Evolutionary conservation across 2,888 invertebrate genomes (phyloP).

Genomic region (Pardosa pseudoannulata): DNA sequence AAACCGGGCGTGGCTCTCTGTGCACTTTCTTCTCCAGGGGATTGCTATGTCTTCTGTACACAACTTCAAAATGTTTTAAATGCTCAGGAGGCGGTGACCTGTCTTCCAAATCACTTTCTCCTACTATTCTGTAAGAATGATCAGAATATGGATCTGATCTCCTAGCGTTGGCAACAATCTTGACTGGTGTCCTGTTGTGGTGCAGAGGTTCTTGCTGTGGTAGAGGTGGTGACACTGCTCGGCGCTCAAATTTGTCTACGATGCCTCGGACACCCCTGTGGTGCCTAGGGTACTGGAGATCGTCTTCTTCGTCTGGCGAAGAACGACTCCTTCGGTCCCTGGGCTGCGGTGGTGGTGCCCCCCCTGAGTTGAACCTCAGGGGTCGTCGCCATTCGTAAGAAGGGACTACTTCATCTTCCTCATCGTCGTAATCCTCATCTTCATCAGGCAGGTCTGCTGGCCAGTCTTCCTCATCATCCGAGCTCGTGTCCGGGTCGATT

Average conservation of each 20-base stretch:
- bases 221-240: constrained; percentile 44
- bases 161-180: constrained; percentile 40
- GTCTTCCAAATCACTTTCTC: constrained; percentile 25
- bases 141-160: constrained; percentile 47
- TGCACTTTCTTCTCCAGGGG: constrained; percentile 60
- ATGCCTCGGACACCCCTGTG: constrained; percentile 56
- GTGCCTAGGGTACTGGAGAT: constrained; percentile 35
- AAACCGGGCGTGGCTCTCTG: constrained; percentile 63
- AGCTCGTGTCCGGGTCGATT: constrained; percentile 72
- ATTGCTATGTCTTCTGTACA: constrained; percentile 69
- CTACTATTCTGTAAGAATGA: constrained; percentile 24
- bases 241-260: constrained; percentile 65
- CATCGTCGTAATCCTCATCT: constrained; percentile 49
- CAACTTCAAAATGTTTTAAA: constrained; percentile 53
- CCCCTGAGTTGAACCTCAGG: constrained; percentile 10
- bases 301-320: constrained; percentile 66
- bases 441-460: constrained; percentile 43
- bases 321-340: constrained; percentile 55
- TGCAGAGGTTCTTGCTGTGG: constrained; percentile 24
- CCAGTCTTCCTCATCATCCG: constrained; percentile 72
- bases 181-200: constrained; percentile 40
- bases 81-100: constrained; percentile 20
- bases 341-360: constrained; percentile 29
- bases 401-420: constrained; percentile 56
- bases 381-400: constrained; percentile 64